Evolutionary conservation across 2,797 vertebrate species (phyloP).

Genomic region (Sebastes hopkinsi): DNA sequence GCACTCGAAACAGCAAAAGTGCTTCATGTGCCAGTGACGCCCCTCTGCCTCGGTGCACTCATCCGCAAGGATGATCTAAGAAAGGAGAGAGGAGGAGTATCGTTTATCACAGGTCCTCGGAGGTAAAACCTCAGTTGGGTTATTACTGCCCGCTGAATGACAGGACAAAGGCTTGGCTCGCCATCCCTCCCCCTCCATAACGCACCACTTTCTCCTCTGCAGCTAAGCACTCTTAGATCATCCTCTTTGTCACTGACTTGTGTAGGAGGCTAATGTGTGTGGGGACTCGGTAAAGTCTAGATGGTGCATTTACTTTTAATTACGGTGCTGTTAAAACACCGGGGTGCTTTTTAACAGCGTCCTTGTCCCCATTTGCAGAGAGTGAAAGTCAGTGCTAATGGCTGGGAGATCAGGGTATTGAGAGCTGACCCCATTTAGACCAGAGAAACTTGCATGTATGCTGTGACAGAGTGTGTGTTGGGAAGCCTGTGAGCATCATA

Average conservation of each 20-base stretch:
- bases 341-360: constrained; percentile 45
- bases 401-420: constrained; percentile 37
- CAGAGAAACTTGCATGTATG: constrained; percentile 2
- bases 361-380: constrained; percentile 46
- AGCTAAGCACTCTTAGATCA: constrained; percentile 52
- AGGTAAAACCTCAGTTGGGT: constrained; percentile 30
- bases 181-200: neutral
- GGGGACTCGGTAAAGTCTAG: constrained; percentile 38
- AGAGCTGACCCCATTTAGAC: constrained; percentile 50
- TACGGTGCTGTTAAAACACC: constrained; percentile 45
- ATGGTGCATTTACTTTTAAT: constrained; percentile 68
- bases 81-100: constrained; percentile 29
- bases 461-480: neutral
- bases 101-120: constrained; percentile 48
- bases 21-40: constrained; percentile 99
- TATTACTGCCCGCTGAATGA: constrained; percentile 54
- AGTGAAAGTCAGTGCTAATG: constrained; percentile 35
- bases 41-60: constrained; percentile 99
- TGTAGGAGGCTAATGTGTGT: constrained; percentile 54
- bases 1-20: constrained; percentile 99
- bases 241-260: constrained; percentile 49
- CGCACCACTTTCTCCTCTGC: constrained; percentile 26
- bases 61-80: constrained; percentile 96
- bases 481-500: constrained; percentile 24
- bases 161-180: constrained; percentile 49